Conservation (phyloP, 1,140 invertebrate species). For the Cyrtorhinus lividipennis region DNA sequence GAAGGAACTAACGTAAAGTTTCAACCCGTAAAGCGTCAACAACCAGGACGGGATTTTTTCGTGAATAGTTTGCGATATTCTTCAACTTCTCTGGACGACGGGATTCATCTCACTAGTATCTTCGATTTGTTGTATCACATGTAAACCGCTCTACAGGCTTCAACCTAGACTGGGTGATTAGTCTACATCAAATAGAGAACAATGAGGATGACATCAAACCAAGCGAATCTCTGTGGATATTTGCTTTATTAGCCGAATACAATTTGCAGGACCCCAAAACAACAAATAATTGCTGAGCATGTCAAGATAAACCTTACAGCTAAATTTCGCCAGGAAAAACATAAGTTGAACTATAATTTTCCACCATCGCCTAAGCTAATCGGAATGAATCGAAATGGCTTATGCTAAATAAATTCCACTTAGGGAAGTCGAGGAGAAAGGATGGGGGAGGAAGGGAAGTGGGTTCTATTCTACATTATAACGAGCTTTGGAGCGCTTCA, state of each 20-base stretch:
- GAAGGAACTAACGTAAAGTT: too few species aligned
- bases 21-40: too few species aligned
- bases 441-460: background rate
- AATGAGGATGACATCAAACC: too few species aligned
- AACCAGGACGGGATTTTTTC: too few species aligned
- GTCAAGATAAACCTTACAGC: background rate
- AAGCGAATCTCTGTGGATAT: background rate
- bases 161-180: too few species aligned
- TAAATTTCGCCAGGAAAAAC: background rate
- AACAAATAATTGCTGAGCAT: constrained; percentile 5
- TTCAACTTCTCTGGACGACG: too few species aligned
- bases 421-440: background rate
- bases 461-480: background rate
- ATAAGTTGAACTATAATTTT: background rate
- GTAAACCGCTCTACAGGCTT: too few species aligned
- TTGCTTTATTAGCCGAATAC: constrained; percentile 12
- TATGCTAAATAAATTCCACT: background rate
- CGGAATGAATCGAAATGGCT: constrained; percentile 7
- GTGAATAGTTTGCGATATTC: too few species aligned
- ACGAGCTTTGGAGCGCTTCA: background rate
- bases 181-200: too few species aligned
- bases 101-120: too few species aligned
- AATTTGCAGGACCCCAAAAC: constrained; percentile 6
- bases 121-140: too few species aligned
- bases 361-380: background rate